Evolutionary conservation across 2,113 vertebrate genomes (phyloP).

Genomic region (Sapayoa aenigma): DNA sequence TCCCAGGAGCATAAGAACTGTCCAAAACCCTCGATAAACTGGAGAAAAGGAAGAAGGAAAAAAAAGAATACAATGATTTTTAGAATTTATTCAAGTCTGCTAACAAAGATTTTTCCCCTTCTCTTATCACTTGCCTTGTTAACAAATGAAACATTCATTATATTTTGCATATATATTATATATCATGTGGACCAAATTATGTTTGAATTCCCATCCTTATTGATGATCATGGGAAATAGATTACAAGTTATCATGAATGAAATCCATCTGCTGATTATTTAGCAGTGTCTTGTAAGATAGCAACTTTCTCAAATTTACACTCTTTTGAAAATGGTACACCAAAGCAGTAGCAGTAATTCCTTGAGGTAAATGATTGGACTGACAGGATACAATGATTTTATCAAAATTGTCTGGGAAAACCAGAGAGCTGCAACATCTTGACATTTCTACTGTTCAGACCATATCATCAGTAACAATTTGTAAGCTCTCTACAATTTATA

Average conservation of each 20-base stretch:
- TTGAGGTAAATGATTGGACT: neutral
- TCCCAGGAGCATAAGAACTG: constrained; percentile 89
- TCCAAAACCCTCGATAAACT: constrained; percentile 98
- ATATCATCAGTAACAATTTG: neutral
- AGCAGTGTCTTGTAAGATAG: neutral
- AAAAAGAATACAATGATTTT: neutral
- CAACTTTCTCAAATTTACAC: neutral
- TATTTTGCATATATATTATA: neutral
- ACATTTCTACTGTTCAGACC: neutral
- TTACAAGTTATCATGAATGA: neutral
- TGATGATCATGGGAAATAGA: neutral
- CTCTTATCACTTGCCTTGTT: neutral
- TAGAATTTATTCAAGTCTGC: neutral
- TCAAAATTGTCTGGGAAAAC: neutral
- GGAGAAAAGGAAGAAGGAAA: neutral
- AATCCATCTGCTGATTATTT: neutral
- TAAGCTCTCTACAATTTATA: neutral
- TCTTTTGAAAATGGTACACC: neutral
- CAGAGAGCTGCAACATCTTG: neutral
- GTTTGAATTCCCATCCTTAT: neutral
- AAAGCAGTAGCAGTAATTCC: neutral
- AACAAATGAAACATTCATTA: neutral
- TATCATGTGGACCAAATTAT: neutral
- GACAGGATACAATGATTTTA: neutral
- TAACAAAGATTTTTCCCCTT: neutral